Evolutionary conservation across 2,113 vertebrate species (phyloP), one percentile per base, ranked within the genome.

Genomic region (Pteronura brasiliensis): DNA sequence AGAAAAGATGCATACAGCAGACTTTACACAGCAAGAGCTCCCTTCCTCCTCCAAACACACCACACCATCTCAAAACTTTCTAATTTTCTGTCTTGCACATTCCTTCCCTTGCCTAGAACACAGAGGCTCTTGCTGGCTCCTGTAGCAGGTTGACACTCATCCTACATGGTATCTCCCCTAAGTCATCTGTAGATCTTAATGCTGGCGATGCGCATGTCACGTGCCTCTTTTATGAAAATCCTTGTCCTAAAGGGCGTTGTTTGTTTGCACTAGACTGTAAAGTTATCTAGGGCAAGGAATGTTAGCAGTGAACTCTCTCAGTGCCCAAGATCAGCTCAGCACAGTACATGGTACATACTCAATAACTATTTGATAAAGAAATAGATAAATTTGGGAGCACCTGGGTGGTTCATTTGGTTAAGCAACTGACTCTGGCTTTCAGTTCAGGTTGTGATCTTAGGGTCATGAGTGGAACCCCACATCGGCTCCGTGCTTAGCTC

Each of bases 161-260:
- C 10, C 4, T 69, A 39, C 36, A 29, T 47, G 29, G 5, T 5
- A 29, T 34, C 4, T 10, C 31, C 72, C n/a, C 25, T 34, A 14
- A 34, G 18, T 9, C 42, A 23, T 42, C 80, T 42, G 1, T 18
- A 42, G 42, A 42, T 20, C 63, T 44, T 42, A 20, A 25, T 29
- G 25, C 7, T 55, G 39, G 6, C 8, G 20, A 13, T 29, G 11
- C 5, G 2, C 7, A 0, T 21, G 31, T 31, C 59, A 7, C 10
- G 6, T 27, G 20, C 81, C 42, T 71, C 42, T 7, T 27, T 3
- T 15, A 36, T 0, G n/a, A 25, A 10, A 21, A 36, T 7, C 14
- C 0, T 34, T 20, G 17, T 21, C 36, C 34, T 95, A 63, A 15
- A 3, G 1, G 10, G 18, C 52, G 6, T 47, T 57, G 6, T 31